Percentiles rank a stretch among this genome's conserved stretches.
These are phyloP conservation scores for Coturnix japonica DNA, from an alignment of 2,113 vertebrate genomes.

Conservation along the genomic window DNA sequence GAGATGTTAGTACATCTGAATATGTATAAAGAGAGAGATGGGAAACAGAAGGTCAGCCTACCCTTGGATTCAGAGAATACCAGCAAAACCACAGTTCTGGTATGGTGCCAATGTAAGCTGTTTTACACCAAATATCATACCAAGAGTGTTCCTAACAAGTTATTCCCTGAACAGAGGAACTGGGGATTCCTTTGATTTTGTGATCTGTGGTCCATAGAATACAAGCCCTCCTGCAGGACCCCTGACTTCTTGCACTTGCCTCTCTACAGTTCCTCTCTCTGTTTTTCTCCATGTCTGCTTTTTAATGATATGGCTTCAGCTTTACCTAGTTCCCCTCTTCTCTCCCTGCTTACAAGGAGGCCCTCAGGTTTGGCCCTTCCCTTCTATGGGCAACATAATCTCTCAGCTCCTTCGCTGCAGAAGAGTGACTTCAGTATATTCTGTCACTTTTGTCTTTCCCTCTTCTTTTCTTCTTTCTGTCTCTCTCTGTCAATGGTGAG, in stretches of 20 bases:
- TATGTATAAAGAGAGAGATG: not conserved
- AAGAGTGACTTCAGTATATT: not conserved
- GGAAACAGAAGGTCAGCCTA: conserved; percentile 46
- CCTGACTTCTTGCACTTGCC: not conserved
- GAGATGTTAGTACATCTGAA: conserved; percentile 5
- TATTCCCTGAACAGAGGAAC: not conserved
- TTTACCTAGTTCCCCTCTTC: not conserved
- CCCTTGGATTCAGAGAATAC: conserved; percentile 17
- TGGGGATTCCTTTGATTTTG: not conserved
- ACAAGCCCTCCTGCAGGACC: not conserved
- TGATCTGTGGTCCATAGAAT: not conserved
- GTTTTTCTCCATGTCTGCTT: not conserved
- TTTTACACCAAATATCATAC: conserved; percentile 4
- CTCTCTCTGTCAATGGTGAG: not conserved
- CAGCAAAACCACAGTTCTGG: conserved; percentile 45
- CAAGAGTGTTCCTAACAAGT: not conserved
- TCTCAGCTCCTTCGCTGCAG: not conserved
- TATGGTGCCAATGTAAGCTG: conserved; percentile 58
- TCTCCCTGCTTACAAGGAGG: not conserved
- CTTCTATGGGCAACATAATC: not conserved
- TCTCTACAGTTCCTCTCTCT: not conserved
- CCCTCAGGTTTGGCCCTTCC: not conserved
- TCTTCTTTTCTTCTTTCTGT: not conserved
- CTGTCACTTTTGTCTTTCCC: not conserved
- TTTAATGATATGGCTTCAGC: not conserved